Evolutionary conservation across 2,113 vertebrate genomes (phyloP), one percentile per base, ranked within the genome.

Genomic region (Varanus salvator): DNA sequence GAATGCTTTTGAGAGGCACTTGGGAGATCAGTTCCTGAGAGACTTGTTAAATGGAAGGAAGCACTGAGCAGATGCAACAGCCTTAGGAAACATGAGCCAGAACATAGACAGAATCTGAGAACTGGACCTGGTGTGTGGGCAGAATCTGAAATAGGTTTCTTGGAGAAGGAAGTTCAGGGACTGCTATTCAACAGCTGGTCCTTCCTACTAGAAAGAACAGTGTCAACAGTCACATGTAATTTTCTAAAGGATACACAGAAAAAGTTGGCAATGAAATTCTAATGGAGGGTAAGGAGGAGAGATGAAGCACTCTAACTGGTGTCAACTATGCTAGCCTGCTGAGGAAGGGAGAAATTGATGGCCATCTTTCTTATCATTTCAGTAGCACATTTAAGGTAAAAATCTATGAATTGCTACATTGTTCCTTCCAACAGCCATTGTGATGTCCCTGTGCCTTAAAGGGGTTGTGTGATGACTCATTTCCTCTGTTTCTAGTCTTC

Each of bases 171-270:
- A 84, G 77, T 95, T 94, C 91, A 94, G 82, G 90, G 87, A 94
- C 90, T 96, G 94, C 92, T 92, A 93, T 95, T 91, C 91, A 92
- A 91, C 94, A 93, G 95, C 90, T 0, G 19, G 90, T 95, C 91
- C 92, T 96, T 95, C 95, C 94, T 90, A 91, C 93, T 93, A 66
- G 87, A 93, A 92, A 93, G 92, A 94, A 86, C 89, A 93, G 8
- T 82, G 83, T 90, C 84, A 86, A 31, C 81, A 85, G 57, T 84
- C 92, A 84, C 90, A 92, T 91, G 75, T 91, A 87, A 87, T 93
- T 50, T 92, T 94, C 93, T 92, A 88, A 75, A 93, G 86, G 87
- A 80, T 8, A 8, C 80, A 77, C 91, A 81, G 91, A 89, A 60
- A 72, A 80, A 89, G 86, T 57, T 21, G 66, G 90, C 86, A 54